A percentile compares a stretch with the other conserved stretches of the same genome.
Evolutionary conservation across 2,888 invertebrate genomes (phyloP).

Genomic region (Corbicula japonica): DNA sequence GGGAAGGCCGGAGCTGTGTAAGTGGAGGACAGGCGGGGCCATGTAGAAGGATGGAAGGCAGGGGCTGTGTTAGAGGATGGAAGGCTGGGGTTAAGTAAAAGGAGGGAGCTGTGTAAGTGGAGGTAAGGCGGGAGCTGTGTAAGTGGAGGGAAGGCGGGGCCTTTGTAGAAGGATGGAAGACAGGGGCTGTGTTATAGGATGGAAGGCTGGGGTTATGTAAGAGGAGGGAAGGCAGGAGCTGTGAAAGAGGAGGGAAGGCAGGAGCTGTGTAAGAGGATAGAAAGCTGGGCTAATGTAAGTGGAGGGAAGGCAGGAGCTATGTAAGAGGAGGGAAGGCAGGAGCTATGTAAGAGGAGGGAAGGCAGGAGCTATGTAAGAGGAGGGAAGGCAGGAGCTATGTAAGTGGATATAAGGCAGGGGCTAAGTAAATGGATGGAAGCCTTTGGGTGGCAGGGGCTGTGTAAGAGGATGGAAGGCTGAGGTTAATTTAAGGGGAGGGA

Average conservation of each 20-base stretch:
- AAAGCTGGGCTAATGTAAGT: background rate
- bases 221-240: background rate
- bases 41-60: no score
- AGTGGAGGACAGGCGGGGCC: no score
- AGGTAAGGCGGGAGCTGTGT: background rate
- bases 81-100: background rate
- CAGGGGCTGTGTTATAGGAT: background rate
- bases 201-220: background rate
- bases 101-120: background rate
- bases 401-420: background rate
- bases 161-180: background rate
- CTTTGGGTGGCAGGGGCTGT: background rate
- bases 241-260: background rate
- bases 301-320: background rate
- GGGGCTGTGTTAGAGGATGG: background rate
- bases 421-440: background rate
- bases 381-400: background rate
- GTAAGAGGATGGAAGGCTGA: background rate
- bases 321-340: background rate
- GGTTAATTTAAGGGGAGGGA: background rate
- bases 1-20: no score
- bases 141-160: background rate
- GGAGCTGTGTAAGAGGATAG: background rate
- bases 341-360: background rate
- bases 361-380: background rate